These are phyloP conservation scores for Platorchestia sp. DNA, from an alignment of 1,140 invertebrate species.

Conservation along the genomic window DNA sequence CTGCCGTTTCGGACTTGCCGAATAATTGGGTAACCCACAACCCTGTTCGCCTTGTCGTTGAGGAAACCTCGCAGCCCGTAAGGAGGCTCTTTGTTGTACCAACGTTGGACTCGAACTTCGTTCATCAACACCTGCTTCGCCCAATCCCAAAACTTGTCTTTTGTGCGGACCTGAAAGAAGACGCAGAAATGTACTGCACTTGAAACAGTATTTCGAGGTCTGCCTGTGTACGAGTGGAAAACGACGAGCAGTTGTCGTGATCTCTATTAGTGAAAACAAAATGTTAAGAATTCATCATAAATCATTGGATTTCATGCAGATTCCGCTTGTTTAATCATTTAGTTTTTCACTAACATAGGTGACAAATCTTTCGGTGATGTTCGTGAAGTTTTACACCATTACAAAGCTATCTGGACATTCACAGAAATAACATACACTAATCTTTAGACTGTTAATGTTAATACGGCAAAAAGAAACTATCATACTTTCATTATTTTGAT, in stretches of 20 bases:
- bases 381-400: no score
- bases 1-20: constrained; percentile 72
- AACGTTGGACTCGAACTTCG: constrained; percentile 71
- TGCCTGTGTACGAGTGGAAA: background rate
- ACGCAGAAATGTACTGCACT: background rate
- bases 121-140: constrained; percentile 71
- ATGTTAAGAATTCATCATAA: no score
- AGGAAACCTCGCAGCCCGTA: constrained; percentile 73
- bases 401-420: no score
- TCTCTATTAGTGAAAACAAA: no score
- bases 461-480: no score
- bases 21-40: constrained; percentile 75
- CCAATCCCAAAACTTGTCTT: constrained; percentile 72
- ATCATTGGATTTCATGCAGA: no score
- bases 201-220: background rate
- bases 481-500: no score
- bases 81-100: constrained; percentile 73
- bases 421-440: no score
- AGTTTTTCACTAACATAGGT: no score
- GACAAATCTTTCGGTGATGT: no score
- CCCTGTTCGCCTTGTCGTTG: constrained; percentile 73
- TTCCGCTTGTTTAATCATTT: no score
- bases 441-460: no score
- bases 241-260: background rate
- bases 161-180: constrained; percentile 59